Evolutionary conservation across 2,888 invertebrate species (phyloP).

Genomic region (Amblyjoppa proteus): DNA sequence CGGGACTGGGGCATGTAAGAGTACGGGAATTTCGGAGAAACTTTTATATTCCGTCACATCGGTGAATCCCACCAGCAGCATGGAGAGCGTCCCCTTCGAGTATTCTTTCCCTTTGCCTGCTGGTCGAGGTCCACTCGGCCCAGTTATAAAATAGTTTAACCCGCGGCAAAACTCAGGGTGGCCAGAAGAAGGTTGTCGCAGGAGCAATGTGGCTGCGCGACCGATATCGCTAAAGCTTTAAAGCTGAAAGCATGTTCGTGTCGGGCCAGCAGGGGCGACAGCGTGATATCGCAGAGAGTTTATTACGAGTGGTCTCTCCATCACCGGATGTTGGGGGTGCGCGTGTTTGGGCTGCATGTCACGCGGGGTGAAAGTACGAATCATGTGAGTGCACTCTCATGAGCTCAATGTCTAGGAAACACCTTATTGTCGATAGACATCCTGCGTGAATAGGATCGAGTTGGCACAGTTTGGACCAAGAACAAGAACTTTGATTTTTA

Average conservation of each 20-base stretch:
- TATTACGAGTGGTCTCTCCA: constrained; percentile 22
- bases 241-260: constrained; percentile 82
- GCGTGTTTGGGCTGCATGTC: background rate
- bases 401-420: too few species aligned
- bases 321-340: background rate
- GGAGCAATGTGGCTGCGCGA: constrained; percentile 48
- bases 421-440: too few species aligned
- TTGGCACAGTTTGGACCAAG: too few species aligned
- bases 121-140: constrained; percentile 70
- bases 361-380: background rate
- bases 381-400: background rate
- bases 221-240: constrained; percentile 75
- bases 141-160: constrained; percentile 78
- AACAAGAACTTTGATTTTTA: too few species aligned
- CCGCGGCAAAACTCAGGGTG: constrained; percentile 65
- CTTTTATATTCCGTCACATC: constrained; percentile 31
- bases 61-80: background rate
- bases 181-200: constrained; percentile 56
- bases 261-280: constrained; percentile 67
- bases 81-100: constrained; percentile 24
- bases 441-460: too few species aligned
- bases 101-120: constrained; percentile 54
- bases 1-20: background rate
- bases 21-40: background rate
- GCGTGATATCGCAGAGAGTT: constrained; percentile 55